These are phyloP conservation scores for Drosophila funebris DNA, from an alignment of 1,140 invertebrate genomes.

Conservation along the genomic window DNA sequence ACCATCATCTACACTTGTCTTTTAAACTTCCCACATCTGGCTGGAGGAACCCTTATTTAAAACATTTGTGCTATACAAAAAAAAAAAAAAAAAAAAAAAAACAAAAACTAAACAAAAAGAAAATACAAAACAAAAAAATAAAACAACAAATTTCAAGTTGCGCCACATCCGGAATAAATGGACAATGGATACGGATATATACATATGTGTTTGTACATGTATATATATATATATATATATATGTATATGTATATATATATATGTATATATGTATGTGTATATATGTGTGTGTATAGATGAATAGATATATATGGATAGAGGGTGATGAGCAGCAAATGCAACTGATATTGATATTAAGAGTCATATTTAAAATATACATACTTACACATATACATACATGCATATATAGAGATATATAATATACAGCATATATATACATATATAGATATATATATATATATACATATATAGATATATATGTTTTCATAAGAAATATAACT, in stretches of 20 bases:
- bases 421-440: background rate
- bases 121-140: background rate
- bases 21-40: no score
- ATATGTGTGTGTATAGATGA: background rate
- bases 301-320: slow-evolving; percentile 6
- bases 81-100: background rate
- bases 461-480: background rate
- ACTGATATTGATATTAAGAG: slow-evolving; percentile 33
- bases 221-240: no score
- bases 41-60: background rate
- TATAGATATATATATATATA: background rate
- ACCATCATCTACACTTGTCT: background rate
- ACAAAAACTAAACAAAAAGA: background rate
- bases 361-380: slow-evolving; percentile 34
- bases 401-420: slow-evolving; percentile 8
- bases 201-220: slow-evolving; percentile 3
- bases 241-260: background rate
- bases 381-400: slow-evolving; percentile 1
- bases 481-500: background rate
- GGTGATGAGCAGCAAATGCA: slow-evolving; percentile 15
- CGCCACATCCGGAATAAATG: background rate
- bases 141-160: slow-evolving; percentile 4
- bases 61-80: slow-evolving; percentile 30
- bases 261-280: slow-evolving; percentile 4
- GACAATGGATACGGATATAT: background rate